These are phyloP conservation scores for Limnephilus marmoratus DNA, from an alignment of 2,888 invertebrate genomes.

Conservation along the genomic window DNA sequence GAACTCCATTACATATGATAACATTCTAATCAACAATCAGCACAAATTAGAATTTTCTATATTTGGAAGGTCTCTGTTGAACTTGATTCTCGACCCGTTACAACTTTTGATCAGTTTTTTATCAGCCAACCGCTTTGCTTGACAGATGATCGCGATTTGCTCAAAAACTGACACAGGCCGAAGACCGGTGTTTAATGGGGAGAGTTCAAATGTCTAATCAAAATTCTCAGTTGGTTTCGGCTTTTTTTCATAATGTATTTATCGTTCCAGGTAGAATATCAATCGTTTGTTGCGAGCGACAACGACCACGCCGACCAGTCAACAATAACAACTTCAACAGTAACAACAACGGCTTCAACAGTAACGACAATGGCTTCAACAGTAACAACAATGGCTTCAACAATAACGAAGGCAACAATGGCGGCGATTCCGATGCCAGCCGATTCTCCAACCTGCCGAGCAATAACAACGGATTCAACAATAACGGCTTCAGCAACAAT, in stretches of 20 bases:
- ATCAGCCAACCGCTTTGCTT: no score
- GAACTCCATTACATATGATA: no score
- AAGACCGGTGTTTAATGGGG: no score
- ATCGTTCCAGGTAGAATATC: conserved; percentile 34
- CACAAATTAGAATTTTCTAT: no score
- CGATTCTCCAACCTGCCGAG: background rate
- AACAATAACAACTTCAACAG: conserved; percentile 12
- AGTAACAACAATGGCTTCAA: conserved; percentile 25
- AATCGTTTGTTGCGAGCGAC: conserved; percentile 10
- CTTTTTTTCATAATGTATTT: background rate
- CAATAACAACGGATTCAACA: conserved; percentile 4
- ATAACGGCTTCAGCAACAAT: background rate
- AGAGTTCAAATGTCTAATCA: no score
- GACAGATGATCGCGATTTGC: no score
- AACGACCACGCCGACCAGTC: background rate
- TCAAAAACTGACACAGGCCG: no score
- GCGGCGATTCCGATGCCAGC: background rate
- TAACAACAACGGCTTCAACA: conserved; percentile 24
- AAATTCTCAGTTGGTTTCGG: no score
- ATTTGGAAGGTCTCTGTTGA: no score
- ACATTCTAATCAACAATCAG: no score
- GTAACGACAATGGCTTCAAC: conserved; percentile 6
- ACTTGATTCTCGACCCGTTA: no score
- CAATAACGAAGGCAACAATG: background rate
- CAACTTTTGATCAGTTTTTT: no score